Conservation (phyloP, 2,113 vertebrate species). For the Melanostigma gelatinosum region DNA sequence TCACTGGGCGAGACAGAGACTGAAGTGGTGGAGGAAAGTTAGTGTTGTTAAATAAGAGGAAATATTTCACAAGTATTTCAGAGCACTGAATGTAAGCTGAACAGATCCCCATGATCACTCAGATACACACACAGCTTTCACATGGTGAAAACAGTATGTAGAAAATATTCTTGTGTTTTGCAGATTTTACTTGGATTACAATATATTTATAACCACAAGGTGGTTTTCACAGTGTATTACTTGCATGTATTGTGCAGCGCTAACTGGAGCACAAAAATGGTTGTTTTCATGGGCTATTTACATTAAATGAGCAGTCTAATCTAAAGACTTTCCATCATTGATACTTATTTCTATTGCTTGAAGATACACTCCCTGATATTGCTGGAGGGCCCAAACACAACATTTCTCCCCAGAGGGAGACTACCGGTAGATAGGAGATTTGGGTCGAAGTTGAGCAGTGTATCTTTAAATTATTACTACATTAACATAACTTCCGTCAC, state of each 20-base stretch:
- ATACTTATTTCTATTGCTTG: background rate
- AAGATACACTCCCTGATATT: background rate
- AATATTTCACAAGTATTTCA: background rate
- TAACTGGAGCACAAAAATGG: background rate
- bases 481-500: background rate
- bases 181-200: background rate
- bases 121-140: background rate
- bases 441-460: background rate
- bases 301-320: background rate
- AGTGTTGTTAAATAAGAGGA: conserved; percentile 20
- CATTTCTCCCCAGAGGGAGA: background rate
- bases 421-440: background rate
- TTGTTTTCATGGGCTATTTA: background rate
- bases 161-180: background rate
- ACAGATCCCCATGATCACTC: background rate
- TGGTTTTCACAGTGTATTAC: background rate
- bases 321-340: background rate
- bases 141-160: background rate
- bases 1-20: conserved; percentile 93
- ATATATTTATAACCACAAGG: background rate
- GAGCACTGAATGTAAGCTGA: background rate
- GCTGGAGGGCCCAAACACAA: background rate
- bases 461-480: background rate
- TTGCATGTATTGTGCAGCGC: background rate
- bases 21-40: conserved; percentile 98